Evolutionary conservation across 1,140 invertebrate genomes (phyloP), one percentile per base, ranked within the genome.

Genomic region (Hydropsyche tenuis): DNA sequence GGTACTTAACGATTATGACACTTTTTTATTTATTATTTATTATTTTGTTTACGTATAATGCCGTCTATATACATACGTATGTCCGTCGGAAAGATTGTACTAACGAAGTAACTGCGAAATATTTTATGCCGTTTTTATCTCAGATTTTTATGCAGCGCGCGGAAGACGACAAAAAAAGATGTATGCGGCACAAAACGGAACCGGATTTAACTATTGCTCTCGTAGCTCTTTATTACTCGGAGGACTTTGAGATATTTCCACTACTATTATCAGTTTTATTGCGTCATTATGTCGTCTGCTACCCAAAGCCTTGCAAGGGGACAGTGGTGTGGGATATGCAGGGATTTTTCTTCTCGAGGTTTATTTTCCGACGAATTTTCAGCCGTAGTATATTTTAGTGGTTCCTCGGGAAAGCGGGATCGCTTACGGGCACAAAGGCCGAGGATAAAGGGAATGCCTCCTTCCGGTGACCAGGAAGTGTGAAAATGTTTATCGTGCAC

Each of bases 401-500:
- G 3, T 9, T 37, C 30, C 30, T 9, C n/a, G 11, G 18, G 53
- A 23, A 37, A 16, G 22, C n/a, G 56, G 37, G 51, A 71, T 53
- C 64, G 69, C 43, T 37, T 60, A 70, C 53, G 74, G 63, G 74
- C 68, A 70, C 53, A 74, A 42, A 66, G 66, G 69, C 66, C 68
- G 66, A 72, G 65, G 71, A 75, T 23, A 37, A 75, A 75, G 72
- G 56, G 64, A 72, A 73, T 14, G 51, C 25, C 30, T 45, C 37
- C 73, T 51, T 45, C 37, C 73, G 37, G 53, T 63, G 60, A 43
- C 69, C 73, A 53, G 23, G 53, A 72, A 65, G 70, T 71, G 74
- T 72, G 74, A 75, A 75, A 75, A 75, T 75, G 69, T 75, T 75
- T 75, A 75, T 75, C 53, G 70, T 73, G 48, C 43, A 71, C 64